Conservation (phyloP, 2,113 vertebrate genomes). For the Mustela lutreola region DNA sequence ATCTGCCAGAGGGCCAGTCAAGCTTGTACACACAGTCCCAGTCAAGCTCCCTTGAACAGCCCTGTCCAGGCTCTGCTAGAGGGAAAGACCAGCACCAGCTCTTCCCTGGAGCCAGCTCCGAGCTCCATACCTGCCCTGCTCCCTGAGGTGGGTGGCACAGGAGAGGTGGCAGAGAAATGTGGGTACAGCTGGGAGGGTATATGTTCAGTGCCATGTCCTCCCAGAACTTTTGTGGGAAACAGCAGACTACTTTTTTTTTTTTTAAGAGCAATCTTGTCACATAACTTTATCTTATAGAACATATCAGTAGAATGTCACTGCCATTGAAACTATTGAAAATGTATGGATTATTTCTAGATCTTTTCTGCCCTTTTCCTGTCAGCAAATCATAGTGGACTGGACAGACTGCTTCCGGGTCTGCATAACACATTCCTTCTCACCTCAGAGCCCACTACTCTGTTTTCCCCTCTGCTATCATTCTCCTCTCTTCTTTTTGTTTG, state of each 20-base stretch:
- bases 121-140: too few relatives aligned
- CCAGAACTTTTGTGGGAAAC: not conserved
- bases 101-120: fast-evolving
- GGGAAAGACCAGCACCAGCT: not conserved
- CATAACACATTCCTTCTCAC: not conserved
- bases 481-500: not conserved
- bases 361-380: not conserved
- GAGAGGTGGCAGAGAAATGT: not conserved
- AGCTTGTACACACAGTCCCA: too few relatives aligned
- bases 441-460: not conserved
- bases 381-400: not conserved
- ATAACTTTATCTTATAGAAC: not conserved
- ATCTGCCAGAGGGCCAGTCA: not conserved
- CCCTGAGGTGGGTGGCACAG: not conserved
- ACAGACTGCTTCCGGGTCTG: not conserved
- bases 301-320: not conserved
- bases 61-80: not conserved
- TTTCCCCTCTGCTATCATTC: not conserved
- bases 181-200: not conserved
- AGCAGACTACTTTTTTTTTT: not conserved
- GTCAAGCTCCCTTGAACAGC: not conserved
- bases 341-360: not conserved
- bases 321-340: not conserved
- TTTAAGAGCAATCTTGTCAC: not conserved
- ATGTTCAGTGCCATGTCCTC: not conserved